Evolutionary conservation across 2,888 invertebrate species (phyloP), one percentile per base, ranked within the genome.

Genomic region (Corbicula japonica): DNA sequence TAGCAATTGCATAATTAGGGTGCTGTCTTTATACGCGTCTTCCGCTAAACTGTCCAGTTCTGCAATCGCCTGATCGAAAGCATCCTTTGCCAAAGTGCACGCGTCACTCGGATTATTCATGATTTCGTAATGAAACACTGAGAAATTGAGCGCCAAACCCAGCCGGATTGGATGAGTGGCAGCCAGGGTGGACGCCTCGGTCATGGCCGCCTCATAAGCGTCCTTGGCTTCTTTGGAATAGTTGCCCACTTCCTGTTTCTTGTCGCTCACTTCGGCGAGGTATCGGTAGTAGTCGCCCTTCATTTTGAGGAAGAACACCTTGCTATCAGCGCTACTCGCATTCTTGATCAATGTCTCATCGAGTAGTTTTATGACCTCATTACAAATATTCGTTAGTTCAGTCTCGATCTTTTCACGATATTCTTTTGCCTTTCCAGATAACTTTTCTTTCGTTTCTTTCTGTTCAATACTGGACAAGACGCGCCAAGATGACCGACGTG

Each of bases 231-330:
- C 98, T 95, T 98, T 97, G 1, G 71, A 66, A 2, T 56, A 62
- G 2, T 62, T 32, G 26, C 50, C 38, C 21, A 75, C 68, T 23
- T 44, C 46, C 0, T 97, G 97, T 95, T 98, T 97, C 94, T 97
- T 97, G 95, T 98, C 98, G 94, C 99, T 98, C 94, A 99, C 99
- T 96, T 99, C 99, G 94, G 99, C 99, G 94, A 99, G 96, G 96
- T 99, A 99, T 96, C 99, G 97, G 96, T 98, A 99, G 96, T 99
- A 99, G 95, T 99, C 99, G 93, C 99, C 99, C 95, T 99, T 99
- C 99, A 99, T 99, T 97, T 99, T 99, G 95, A 99, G 96, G 96
- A 99, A 99, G 95, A 99, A 99, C 94, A 99, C 99, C 96, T 98
- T 98, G 94, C 98, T 97, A 12, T 86, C 86, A 4, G n/a, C n/a